Conservation (phyloP, 2,888 invertebrate genomes). For the Gonocerus acuteangulatus region DNA sequence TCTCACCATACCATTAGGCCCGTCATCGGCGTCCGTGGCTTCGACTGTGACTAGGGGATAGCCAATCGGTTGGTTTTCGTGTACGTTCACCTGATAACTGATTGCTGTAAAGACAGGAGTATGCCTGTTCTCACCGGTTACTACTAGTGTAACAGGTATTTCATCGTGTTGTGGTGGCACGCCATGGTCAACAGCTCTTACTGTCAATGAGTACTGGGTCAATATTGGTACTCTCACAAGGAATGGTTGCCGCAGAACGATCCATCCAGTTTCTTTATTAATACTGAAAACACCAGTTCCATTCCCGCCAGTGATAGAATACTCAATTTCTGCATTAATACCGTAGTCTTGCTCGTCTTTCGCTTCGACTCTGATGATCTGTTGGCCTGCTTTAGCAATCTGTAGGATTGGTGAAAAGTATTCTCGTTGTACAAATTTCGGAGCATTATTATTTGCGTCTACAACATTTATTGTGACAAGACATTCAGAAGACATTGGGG, state of each 20-base stretch:
- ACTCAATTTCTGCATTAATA: slow-evolving; percentile 81
- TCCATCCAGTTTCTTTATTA: slow-evolving; percentile 72
- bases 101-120: slow-evolving; percentile 74
- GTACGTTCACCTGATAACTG: slow-evolving; percentile 82
- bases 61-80: slow-evolving; percentile 82
- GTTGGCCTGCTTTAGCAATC: slow-evolving; percentile 61
- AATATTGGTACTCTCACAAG: slow-evolving; percentile 45
- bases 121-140: slow-evolving; percentile 75
- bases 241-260: slow-evolving; percentile 57
- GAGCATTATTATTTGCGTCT: slow-evolving; percentile 86
- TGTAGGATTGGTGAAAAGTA: slow-evolving; percentile 77
- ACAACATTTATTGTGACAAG: slow-evolving; percentile 79
- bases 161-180: slow-evolving; percentile 78
- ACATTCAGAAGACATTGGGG: slow-evolving; percentile 84
- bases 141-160: slow-evolving; percentile 61
- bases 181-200: slow-evolving; percentile 77
- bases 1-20: slow-evolving; percentile 81
- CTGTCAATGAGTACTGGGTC: slow-evolving; percentile 57
- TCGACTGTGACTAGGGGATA: slow-evolving; percentile 75
- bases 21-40: slow-evolving; percentile 76
- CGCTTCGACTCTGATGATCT: slow-evolving; percentile 64
- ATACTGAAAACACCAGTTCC: slow-evolving; percentile 66
- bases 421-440: slow-evolving; percentile 65
- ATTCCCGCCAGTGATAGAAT: slow-evolving; percentile 65
- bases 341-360: slow-evolving; percentile 74